Base-by-base conservation (phyloP, 2,113 vertebrate species). In the Fulica atra region DNA sequence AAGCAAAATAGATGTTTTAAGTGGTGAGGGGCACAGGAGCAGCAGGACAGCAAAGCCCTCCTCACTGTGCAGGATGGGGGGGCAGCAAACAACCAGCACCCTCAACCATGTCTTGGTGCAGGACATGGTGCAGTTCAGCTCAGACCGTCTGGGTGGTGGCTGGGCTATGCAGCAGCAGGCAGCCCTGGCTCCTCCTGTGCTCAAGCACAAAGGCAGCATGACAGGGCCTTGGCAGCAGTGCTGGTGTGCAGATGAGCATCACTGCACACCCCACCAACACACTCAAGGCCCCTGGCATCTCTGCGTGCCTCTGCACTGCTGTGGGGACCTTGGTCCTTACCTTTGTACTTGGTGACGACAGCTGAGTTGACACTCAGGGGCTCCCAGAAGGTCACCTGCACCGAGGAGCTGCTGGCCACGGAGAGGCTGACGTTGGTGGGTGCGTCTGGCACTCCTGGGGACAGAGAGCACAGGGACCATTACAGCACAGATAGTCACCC, bases 311-410 rank as follows among this genome's bases (percentile, higher is more conserved):
- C 50, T 18, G 29, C 31, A 10, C 56, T 5, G 35, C 35, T n/a
- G 6, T 1, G 6, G 31, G n/a, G 15, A 69, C 28, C 23, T 18
- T 0, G 0, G 9, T 24, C 50, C 94, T 95, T 80, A 99, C 99
- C 99, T 97, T 98, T 99, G 96, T 99, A 99, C 95, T 99, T 99
- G 89, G 99, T 99, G 89, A 99, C 98, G 8, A 99, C 97, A 0
- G 99, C 99, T 1, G 98, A 98, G 79, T 99, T 99, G 95, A 99
- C 97, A 3, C 98, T 98, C 29, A 98, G 95, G 33, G 99, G 99
- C 95, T 99, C 99, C 83, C 98, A 98, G 97, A 99, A 99, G 86
- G 98, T 98, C 86, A 99, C 98, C 82, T 97, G 98, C 59, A 99
- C 95, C 1, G 98, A 98, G 93, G 96, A 97, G 96, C 97, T 98